Evolutionary conservation across 2,888 invertebrate species (phyloP), one percentile per base, ranked within the genome.

Genomic region (Cryptophagus acutangulus): DNA sequence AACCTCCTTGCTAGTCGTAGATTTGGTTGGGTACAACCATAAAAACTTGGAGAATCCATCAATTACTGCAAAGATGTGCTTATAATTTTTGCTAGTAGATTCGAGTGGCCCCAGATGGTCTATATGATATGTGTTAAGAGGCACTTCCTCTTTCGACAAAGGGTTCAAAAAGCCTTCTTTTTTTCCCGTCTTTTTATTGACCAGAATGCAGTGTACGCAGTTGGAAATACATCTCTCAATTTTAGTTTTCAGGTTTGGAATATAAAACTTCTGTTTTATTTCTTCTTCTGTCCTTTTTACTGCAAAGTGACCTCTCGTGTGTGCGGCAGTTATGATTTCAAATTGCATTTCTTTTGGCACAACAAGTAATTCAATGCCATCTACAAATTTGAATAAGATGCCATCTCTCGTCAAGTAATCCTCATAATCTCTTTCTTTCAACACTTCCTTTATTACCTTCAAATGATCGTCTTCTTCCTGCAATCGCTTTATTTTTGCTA

Each of bases 41-140:
- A 9, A 20, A 20, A 20, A 20, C 20, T 20, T 20, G 5, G 20
- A 20, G 9, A 20, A 20, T 20, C 20, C 20, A 20, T 20, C 20
- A 9, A 20, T 15, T 47, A 45, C 47, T 0, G 60, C 61, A 0
- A 69, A 51, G 1, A 70, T 59, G 20, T 67, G 36, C 6, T 46
- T 37, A 34, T 56, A 59, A 4, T 37, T 37, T 35, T 61, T 62
- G n/a, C 45, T 40, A 2, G 57, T 60, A 5, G 47, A 33, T 3
- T 41, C 37, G 42, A 63, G 41, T n/a, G 59, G 64, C 12, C 58
- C 61, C 13, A 64, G 35, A 45, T 63, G 58, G 38, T 63, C 61
- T 2, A 59, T 33, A 38, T 62, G 62, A 24, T 52, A 56, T 0
- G 57, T 56, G 12, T 53, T 25, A 8, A 61, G 36, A n/a, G 61